phyloP scores from a whole-genome alignment of 2,888 invertebrate species.

The Coremacera marginata region DNA sequence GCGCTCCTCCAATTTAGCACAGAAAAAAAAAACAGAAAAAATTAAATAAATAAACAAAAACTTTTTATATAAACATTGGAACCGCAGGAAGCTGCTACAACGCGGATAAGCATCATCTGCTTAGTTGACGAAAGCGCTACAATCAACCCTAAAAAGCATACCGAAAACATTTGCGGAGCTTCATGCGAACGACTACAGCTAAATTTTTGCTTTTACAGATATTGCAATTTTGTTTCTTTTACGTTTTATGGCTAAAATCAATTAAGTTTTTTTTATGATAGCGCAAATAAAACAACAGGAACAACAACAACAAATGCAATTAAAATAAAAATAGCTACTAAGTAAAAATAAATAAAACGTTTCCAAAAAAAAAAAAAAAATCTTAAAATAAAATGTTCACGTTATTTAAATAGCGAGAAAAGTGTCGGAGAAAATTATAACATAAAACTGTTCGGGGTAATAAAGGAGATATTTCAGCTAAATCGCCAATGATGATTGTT shows the following conservation, averaged over 20 bases:
- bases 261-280: constrained; percentile 18
- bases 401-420: no score
- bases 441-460: no score
- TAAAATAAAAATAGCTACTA: not conserved
- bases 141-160: no score
- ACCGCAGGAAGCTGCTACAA: not conserved
- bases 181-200: not conserved
- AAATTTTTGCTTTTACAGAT: not conserved
- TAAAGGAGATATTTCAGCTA: no score
- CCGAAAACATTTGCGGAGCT: not conserved
- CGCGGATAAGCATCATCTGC: no score
- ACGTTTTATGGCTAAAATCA: not conserved
- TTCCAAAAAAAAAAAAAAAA: no score
- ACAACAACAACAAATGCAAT: not conserved
- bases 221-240: not conserved
- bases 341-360: no score
- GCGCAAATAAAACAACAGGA: not conserved
- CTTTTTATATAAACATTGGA: not conserved
- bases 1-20: not conserved
- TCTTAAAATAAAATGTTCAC: no score
- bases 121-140: no score
- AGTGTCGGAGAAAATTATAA: no score
- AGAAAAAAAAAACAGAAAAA: not conserved
- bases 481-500: no score
- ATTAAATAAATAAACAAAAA: not conserved